Base-by-base conservation (phyloP, 2,113 vertebrate genomes). In the Oryzias celebensis region DNA sequence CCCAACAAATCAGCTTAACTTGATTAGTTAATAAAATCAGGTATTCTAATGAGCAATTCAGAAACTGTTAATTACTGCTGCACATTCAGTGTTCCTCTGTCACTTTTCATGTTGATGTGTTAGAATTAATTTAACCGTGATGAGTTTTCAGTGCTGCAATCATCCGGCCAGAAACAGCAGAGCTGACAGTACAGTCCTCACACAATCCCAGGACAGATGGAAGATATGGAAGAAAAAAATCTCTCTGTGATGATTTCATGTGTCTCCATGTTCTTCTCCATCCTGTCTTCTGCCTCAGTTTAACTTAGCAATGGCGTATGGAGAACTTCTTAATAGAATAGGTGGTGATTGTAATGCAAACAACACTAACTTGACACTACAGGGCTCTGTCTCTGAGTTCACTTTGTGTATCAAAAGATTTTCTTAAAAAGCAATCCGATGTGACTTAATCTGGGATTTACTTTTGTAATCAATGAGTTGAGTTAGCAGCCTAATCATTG, bases 31-130 rank as follows among this genome's bases (percentile, higher is more conserved):
- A 68, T 75, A 20, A 64, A 71, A 73, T 71, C 16, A 62, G 56
- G 46, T 63, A 65, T 80, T 75, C 24, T 71, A 75, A 84, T 81
- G 57, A 81, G 66, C 16, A 59, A 69, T 68, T 77, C 55, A 70
- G 55, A 52, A 36, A 31, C 8, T 26, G 58, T 68, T 86, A 71
- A 84, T 86, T 86, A 77, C 68, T 63, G 60, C 51, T 58, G 67
- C 57, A 70, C 28, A 72, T 67, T 77, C 26, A 68, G 31, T 56
- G 44, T 58, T 67, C 68, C 53, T 85, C 70, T 79, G 71, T 73
- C 74, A 77, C 75, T 70, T 78, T 71, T 62, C 55, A 60, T 31
- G 44, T 48, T 62, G 48, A 17, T 48, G 62, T 51, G 52, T 75
- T 62, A 3, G 17, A 74, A 71, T 57, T 62, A 58, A 84, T 83